A percentile compares a stretch with the other conserved stretches of the same genome.
Conservation (phyloP, 2,888 invertebrate genomes). For the Plebejus anna region DNA sequence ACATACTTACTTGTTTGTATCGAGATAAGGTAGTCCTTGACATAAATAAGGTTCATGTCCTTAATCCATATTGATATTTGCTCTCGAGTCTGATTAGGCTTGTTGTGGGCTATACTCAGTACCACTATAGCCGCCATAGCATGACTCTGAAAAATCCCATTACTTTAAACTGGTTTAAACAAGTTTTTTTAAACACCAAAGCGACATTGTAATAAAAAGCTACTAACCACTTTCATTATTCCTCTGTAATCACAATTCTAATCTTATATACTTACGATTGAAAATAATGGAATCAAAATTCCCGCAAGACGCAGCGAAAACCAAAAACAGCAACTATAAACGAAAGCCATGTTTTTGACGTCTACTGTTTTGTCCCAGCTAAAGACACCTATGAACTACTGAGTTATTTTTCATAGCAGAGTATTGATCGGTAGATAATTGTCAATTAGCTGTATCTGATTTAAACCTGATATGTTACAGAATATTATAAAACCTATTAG, state of each 20-base stretch:
- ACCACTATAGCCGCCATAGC: constrained; percentile 46
- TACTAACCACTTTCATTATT: neutral
- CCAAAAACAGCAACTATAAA: constrained; percentile 74
- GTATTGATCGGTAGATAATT: neutral
- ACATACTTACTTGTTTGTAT: constrained; percentile 49
- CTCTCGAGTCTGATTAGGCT: constrained; percentile 46
- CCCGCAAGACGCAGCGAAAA: constrained; percentile 70
- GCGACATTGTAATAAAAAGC: neutral
- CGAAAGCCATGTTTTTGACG: constrained; percentile 54
- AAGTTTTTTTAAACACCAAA: no score
- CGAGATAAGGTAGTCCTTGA: constrained; percentile 52
- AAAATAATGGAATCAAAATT: constrained; percentile 63
- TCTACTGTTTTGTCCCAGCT: no score
- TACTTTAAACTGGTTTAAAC: neutral
- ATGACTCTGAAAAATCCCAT: constrained; percentile 52
- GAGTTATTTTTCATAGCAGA: neutral
- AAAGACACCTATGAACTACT: neutral
- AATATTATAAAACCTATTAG: constrained; percentile 16
- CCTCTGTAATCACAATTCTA: neutral
- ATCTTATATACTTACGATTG: constrained; percentile 50
- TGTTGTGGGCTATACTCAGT: constrained; percentile 48
- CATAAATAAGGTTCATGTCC: constrained; percentile 53
- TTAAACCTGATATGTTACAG: constrained; percentile 4
- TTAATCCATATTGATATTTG: constrained; percentile 48
- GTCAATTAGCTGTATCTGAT: constrained; percentile 21